A percentile compares a stretch with the other conserved stretches of the same genome.
Conservation (phyloP, 2,888 invertebrate species). For the Neocrepidodera transversa region DNA sequence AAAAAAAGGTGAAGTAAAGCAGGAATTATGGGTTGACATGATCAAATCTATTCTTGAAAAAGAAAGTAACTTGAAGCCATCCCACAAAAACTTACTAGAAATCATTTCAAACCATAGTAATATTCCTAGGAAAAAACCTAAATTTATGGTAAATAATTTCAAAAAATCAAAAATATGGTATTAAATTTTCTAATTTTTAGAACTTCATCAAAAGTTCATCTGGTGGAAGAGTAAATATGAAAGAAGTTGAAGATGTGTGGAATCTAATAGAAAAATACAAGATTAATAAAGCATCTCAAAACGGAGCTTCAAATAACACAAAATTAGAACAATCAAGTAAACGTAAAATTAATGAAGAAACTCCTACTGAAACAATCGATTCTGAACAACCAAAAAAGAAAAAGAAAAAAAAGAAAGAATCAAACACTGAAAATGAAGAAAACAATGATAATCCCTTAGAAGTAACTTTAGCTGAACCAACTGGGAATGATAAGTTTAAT, state of each 20-base stretch:
- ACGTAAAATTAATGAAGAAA: constrained; percentile 35
- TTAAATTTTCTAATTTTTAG: constrained; percentile 37
- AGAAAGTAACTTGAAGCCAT: constrained; percentile 64
- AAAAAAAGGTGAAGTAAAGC: constrained; percentile 87
- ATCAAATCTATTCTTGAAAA: constrained; percentile 71
- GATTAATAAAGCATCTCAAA: constrained; percentile 29
- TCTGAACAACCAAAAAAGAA: constrained; percentile 52
- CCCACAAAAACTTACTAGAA: constrained; percentile 70
- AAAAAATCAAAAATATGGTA: no score
- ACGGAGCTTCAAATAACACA: background rate
- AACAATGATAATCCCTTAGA: constrained; percentile 31
- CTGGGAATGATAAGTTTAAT: constrained; percentile 41
- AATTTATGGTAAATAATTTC: constrained; percentile 67
- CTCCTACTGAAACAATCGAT: constrained; percentile 26
- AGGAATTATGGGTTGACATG: constrained; percentile 81
- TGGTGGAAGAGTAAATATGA: constrained; percentile 65
- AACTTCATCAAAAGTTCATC: constrained; percentile 74
- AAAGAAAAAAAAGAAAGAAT: constrained; percentile 57
- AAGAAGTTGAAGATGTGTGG: constrained; percentile 74
- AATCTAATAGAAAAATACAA: constrained; percentile 60
- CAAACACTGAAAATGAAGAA: constrained; percentile 44
- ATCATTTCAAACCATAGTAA: constrained; percentile 74
- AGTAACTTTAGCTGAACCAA: constrained; percentile 38
- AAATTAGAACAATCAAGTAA: constrained; percentile 10
- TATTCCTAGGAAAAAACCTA: constrained; percentile 84